phyloP scores from a whole-genome alignment of 2,797 vertebrate genomes.

The Gallinago stenura region DNA sequence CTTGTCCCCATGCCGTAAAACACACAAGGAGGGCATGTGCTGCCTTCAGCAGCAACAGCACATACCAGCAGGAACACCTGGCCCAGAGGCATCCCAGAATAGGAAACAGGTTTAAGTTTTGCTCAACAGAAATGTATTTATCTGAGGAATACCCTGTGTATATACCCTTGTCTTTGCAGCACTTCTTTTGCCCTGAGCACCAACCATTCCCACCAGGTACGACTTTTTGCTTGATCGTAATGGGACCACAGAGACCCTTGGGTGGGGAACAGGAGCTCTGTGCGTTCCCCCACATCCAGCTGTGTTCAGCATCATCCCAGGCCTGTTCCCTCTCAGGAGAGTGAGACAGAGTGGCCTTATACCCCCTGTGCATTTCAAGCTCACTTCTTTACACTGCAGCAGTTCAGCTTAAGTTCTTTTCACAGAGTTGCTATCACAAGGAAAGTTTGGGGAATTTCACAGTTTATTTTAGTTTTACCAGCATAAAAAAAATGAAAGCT shows the following conservation, averaged over 20 bases:
- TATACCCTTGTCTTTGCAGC: neutral
- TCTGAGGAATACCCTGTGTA: conserved; percentile 34
- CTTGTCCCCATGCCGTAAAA: neutral
- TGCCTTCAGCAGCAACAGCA: neutral
- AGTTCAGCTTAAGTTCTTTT: neutral
- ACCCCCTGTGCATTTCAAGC: neutral
- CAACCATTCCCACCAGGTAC: neutral
- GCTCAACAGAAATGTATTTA: conserved; percentile 25
- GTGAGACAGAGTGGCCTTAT: neutral
- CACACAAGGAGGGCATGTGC: neutral
- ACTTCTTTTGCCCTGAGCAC: neutral
- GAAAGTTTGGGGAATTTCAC: neutral
- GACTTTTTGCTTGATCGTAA: neutral
- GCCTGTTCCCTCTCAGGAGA: neutral
- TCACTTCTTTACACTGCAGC: neutral
- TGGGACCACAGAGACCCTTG: neutral
- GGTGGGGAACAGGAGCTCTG: neutral
- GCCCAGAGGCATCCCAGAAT: neutral
- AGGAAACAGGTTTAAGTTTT: conserved; percentile 14
- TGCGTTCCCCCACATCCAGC: neutral
- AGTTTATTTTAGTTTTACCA: conserved; percentile 30
- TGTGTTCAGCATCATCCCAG: neutral
- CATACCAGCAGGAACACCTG: neutral
- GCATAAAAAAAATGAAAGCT: neutral
- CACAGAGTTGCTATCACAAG: neutral